Base-by-base conservation (phyloP, 2,113 vertebrate genomes). In the Merops nubicus region DNA sequence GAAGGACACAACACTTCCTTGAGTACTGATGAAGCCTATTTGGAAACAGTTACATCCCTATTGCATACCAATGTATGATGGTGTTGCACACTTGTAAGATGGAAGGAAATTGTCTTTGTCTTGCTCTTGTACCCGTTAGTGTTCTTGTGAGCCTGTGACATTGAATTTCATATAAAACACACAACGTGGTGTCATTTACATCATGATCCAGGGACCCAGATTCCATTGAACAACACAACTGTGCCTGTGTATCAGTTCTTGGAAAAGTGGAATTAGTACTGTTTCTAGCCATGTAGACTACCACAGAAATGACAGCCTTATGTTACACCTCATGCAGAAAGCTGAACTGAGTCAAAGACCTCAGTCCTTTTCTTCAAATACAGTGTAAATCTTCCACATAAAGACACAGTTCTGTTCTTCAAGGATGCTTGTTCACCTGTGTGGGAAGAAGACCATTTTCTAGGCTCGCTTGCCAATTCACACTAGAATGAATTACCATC, bases 121-220 rank as follows among this genome's bases (percentile, higher is more conserved):
- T 85, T 63, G 36, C 20, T 83, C 12, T 64, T 54, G n/a, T 25
- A 43, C 11, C 56, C 13, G 9, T 65, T 31, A 47, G 22, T 85
- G 63, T 64, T 78, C 40, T 88, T 64, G 16, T 45, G 23, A 84
- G 21, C 31, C 17, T 53, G 10, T 53, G 59, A 29, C 40, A 67
- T 82, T 48, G 72, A 47, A 56, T 40, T 63, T 62, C 76, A 51
- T 9, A 9, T 28, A 13, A 63, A 86, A 51, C 25, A 63, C 8
- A 40, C 5, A 7, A 20, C 3, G 8, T 28, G 42, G 2, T 5
- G 1, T 22, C 4, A 57, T 53, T 79, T 21, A 15, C 25, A 6
- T 12, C 8, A 9, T 40, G 34, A 34, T 45, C n/a, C 8, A 36
- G 31, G 19, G 21, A 33, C 17, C 3, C 21, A 31, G 0, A 0